A percentile compares a stretch with the other conserved stretches of the same genome.
These are phyloP conservation scores for Thalassoma bifasciatum DNA, from an alignment of 2,113 vertebrate genomes.

Conservation along the genomic window DNA sequence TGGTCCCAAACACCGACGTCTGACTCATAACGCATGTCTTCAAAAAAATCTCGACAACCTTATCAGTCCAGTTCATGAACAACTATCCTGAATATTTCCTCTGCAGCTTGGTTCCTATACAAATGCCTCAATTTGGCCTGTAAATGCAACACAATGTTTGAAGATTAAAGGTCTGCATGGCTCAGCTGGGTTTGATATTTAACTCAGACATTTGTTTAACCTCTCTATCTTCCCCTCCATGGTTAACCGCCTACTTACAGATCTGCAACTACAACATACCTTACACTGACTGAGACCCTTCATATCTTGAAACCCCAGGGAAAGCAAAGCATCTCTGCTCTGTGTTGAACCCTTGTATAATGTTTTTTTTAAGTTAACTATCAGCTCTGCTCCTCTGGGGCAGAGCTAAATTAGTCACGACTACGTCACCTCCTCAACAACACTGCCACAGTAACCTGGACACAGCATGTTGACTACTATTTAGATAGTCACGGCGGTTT, in stretches of 20 bases:
- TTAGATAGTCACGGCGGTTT: constrained; percentile 76
- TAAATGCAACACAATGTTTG: neutral
- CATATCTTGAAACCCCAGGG: neutral
- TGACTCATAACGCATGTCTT: constrained; percentile 25
- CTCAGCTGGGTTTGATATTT: constrained; percentile 68
- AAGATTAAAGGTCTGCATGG: neutral
- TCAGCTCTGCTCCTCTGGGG: constrained; percentile 50
- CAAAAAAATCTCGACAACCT: constrained; percentile 2
- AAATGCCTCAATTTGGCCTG: constrained; percentile 1
- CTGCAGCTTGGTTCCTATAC: neutral
- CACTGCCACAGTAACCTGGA: constrained; percentile 47
- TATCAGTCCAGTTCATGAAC: constrained; percentile 26
- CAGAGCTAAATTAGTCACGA: constrained; percentile 59
- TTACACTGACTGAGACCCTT: neutral
- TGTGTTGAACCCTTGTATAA: constrained; percentile 16
- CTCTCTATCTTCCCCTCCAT: constrained; percentile 10
- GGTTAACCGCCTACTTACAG: constrained; percentile 35
- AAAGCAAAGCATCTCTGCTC: constrained; percentile 30
- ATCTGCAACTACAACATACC: constrained; percentile 1
- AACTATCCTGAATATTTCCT: constrained; percentile 8
- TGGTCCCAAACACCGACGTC: constrained; percentile 25
- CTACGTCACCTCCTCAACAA: constrained; percentile 63
- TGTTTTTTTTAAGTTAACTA: constrained; percentile 53
- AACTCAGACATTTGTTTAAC: constrained; percentile 68
- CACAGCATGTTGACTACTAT: constrained; percentile 58